phyloP scores from a whole-genome alignment of 2,888 invertebrate species.

The Rotaria sp. region DNA sequence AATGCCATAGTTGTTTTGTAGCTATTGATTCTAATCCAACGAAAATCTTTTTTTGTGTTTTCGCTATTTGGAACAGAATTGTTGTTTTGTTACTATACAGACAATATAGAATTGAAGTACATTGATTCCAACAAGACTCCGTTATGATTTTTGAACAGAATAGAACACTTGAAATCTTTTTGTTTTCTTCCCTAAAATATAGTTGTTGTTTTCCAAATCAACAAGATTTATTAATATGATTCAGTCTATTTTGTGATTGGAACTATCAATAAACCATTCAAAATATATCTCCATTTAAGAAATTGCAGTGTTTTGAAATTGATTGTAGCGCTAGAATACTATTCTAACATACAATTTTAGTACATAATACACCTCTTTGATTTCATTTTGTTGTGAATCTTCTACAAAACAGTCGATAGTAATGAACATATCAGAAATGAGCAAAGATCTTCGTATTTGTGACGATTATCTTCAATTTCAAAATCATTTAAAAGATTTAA shows the following conservation, averaged over 20 bases:
- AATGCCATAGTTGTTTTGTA: too few species aligned
- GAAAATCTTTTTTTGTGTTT: too few species aligned
- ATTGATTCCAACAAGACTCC: too few species aligned
- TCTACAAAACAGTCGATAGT: background rate
- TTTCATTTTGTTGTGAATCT: background rate
- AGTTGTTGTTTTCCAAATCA: too few species aligned
- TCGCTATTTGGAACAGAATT: too few species aligned
- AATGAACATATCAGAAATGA: background rate
- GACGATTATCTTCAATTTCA: conserved; percentile 28
- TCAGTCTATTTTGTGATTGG: background rate
- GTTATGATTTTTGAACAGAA: too few species aligned
- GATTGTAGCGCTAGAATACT: background rate
- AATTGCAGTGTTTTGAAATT: background rate
- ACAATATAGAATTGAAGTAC: too few species aligned
- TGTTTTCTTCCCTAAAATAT: too few species aligned
- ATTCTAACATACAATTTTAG: background rate
- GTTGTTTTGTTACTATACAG: too few species aligned
- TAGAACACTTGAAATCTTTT: too few species aligned
- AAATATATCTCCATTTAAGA: background rate
- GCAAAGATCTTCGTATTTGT: background rate
- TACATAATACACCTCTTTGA: too few species aligned
- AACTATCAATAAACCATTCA: background rate
- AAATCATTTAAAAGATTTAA: conserved; percentile 24
- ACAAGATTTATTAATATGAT: background rate
- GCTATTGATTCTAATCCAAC: too few species aligned